phyloP scores from a whole-genome alignment of 2,888 invertebrate species.

The Hyposoter dolosus region DNA sequence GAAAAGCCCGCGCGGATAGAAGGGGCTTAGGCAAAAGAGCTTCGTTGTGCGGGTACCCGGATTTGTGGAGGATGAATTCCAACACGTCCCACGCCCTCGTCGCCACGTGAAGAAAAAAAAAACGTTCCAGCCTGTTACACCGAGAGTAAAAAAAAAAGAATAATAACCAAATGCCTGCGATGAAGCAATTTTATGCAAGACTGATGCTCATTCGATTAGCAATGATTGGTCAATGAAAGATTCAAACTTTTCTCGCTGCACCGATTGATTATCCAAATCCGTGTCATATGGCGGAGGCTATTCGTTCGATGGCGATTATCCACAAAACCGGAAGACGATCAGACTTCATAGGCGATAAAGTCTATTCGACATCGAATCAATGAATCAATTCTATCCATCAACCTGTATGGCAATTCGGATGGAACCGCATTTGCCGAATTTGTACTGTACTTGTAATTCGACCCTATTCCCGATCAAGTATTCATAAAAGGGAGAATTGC shows the following conservation, averaged over 20 bases:
- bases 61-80: constrained; percentile 49
- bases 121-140: constrained; percentile 1
- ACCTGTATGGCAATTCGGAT: neutral
- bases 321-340: neutral
- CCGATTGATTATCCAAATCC: neutral
- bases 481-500: neutral
- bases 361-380: neutral
- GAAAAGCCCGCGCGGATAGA: constrained; percentile 10
- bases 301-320: neutral
- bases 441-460: too few species aligned
- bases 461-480: neutral
- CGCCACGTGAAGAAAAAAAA: constrained; percentile 18
- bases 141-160: too few species aligned
- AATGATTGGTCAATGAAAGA: constrained; percentile 43
- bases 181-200: constrained; percentile 58
- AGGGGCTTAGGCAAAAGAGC: constrained; percentile 31
- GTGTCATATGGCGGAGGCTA: too few species aligned
- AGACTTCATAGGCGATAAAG: neutral
- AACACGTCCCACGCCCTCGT: constrained; percentile 18
- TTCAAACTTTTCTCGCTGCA: neutral
- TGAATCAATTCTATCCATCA: neutral
- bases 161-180: too few species aligned
- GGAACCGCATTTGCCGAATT: neutral
- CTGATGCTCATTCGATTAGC: constrained; percentile 44
- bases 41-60: constrained; percentile 43